These are phyloP conservation scores for Lithophane socia DNA, from an alignment of 2,888 invertebrate genomes.

Conservation along the genomic window DNA sequence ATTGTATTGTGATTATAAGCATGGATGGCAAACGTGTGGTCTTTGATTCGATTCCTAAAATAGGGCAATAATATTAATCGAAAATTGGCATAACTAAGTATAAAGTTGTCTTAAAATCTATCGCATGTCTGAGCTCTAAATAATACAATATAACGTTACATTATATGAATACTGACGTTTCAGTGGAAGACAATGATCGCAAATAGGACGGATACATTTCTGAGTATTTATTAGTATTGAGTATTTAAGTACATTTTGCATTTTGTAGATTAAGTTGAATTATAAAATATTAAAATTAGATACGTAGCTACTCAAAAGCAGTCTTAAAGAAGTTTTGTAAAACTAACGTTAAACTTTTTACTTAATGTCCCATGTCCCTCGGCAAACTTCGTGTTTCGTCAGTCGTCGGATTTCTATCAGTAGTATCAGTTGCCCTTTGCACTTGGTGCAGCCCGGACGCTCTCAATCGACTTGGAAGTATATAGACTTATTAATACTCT, in stretches of 20 bases:
- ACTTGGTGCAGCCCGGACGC: too few species aligned
- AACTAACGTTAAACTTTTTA: background rate
- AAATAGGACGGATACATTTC: slow-evolving; percentile 52
- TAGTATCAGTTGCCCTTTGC: too few species aligned
- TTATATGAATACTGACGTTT: slow-evolving; percentile 42
- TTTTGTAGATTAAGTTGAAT: slow-evolving; percentile 25
- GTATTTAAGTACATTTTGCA: slow-evolving; percentile 59
- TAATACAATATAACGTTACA: slow-evolving; percentile 17
- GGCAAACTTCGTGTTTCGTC: too few species aligned
- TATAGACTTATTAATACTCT: too few species aligned
- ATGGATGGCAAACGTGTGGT: background rate
- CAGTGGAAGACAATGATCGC: slow-evolving; percentile 47
- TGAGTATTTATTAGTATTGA: slow-evolving; percentile 56
- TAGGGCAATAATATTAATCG: background rate
- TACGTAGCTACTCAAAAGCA: slow-evolving; percentile 46
- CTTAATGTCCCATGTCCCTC: too few species aligned
- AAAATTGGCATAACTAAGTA: background rate
- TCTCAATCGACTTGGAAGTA: too few species aligned
- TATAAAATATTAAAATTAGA: slow-evolving; percentile 29
- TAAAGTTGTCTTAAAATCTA: background rate
- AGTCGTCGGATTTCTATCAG: too few species aligned
- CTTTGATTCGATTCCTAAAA: background rate
- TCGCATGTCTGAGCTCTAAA: slow-evolving; percentile 17
- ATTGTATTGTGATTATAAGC: background rate
- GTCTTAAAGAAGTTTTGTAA: slow-evolving; percentile 38